Evolutionary conservation across 2,888 invertebrate species (phyloP), one percentile per base, ranked within the genome.

Genomic region (Microplitis deprimator): DNA sequence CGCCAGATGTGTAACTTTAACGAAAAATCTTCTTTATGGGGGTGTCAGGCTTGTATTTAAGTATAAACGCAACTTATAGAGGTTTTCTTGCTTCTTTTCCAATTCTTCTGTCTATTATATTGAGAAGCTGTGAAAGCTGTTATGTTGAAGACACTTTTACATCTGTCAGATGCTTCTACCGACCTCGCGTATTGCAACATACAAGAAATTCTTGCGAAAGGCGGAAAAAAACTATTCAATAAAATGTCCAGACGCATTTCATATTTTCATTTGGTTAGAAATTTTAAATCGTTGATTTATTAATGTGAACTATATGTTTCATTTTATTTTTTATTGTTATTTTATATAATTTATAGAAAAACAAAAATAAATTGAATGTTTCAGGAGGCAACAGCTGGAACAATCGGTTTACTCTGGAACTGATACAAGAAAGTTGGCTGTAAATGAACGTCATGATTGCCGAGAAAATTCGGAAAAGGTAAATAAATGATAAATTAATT

Each of bases 351-450:
- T 3, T 50, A 50, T 13, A 50, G 13, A 50, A 50, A 29, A 50
- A 50, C 8, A 41, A 13, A 6, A 13, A 62, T 68, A 68, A 16
- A 17, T 60, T 16, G 29, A 64, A 59, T 70, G 68, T 85, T 84
- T 17, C 84, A 89, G 89, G 84, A 87, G 89, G 80, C 89, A 89
- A 82, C 89, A 89, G 78, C 86, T 89, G 77, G 89, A 89, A 77
- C 89, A 89, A 80, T 87, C 89, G 67, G 89, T 89, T 67, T 89
- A 89, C 81, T 88, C 87, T 79, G 87, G 87, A 79, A 81, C 87
- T 62, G 87, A 88, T 41, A 81, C 88, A 67, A 85, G 87, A 72
- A 81, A 85, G 80, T 76, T 80, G 73, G 80, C 79, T 40, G 81
- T 80, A 71, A 87, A 88, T 74, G 83, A 85, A 65, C 87, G 86